These are phyloP conservation scores for Choloepus didactylus DNA, from an alignment of 2,797 vertebrate species.

Conservation along the genomic window DNA sequence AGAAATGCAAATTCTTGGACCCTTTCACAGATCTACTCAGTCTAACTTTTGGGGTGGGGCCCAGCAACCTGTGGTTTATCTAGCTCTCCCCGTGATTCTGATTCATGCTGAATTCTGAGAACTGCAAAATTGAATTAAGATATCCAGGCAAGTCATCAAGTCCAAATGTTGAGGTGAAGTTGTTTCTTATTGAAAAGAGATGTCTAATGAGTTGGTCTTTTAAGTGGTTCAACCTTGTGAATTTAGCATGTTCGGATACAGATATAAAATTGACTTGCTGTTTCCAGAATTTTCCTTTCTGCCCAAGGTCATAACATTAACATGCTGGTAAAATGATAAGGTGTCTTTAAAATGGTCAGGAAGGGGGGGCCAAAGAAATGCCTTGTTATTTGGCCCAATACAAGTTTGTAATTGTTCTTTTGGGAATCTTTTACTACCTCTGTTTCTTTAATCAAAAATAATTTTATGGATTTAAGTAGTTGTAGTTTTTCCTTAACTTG, in stretches of 20 bases:
- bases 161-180: not conserved
- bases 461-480: not conserved
- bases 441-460: constrained; percentile 41
- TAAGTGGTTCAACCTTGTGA: not conserved
- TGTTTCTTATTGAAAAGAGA: not conserved
- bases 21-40: not conserved
- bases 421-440: not conserved
- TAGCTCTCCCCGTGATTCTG: not conserved
- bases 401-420: not conserved
- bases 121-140: not conserved
- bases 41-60: not conserved
- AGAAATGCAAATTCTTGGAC: not conserved
- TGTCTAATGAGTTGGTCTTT: not conserved
- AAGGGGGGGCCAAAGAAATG: not conserved
- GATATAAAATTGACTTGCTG: not conserved
- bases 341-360: not conserved
- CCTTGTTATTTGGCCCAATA: not conserved
- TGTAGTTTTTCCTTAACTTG: not conserved
- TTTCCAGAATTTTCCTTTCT: constrained; percentile 47
- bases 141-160: not conserved
- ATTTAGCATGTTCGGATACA: not conserved
- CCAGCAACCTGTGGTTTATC: not conserved
- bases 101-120: not conserved
- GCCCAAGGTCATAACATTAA: not conserved
- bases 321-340: not conserved